A percentile compares a stretch with the other conserved stretches of the same genome.
Evolutionary conservation across 2,113 vertebrate species (phyloP).

Genomic region (Tretioscincus oriximinensis): DNA sequence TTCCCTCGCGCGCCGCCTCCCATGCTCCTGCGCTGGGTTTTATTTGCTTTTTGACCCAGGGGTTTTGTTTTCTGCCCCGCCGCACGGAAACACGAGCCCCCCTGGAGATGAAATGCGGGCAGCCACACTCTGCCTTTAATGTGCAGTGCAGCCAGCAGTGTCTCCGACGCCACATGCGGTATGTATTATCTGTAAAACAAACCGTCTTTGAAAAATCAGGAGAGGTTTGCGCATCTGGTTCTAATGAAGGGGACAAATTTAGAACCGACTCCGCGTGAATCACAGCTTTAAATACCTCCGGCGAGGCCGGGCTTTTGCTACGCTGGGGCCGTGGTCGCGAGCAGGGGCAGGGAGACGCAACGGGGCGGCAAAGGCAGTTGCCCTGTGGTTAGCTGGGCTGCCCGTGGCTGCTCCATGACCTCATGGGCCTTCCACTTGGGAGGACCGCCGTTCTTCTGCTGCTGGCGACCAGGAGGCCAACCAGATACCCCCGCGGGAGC

Average conservation of each 20-base stretch:
- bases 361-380: neutral
- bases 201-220: neutral
- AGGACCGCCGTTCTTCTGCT: rapidly evolving
- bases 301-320: neutral
- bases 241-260: constrained; percentile 35
- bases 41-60: neutral
- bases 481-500: neutral
- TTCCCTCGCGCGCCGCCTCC: too few species aligned
- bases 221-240: constrained; percentile 25
- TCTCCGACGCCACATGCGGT: neutral
- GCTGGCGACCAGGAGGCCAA: neutral
- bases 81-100: neutral
- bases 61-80: neutral
- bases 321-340: rapidly evolving
- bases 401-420: rapidly evolving
- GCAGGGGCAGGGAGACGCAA: rapidly evolving
- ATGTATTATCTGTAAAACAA: constrained; percentile 28
- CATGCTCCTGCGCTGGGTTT: too few species aligned
- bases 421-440: neutral
- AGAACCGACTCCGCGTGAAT: constrained; percentile 18
- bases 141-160: neutral
- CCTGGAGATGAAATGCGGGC: neutral
- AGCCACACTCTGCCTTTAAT: neutral
- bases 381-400: neutral
- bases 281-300: neutral